phyloP scores from a whole-genome alignment of 2,888 invertebrate species.

The Thymelicus lineola region DNA sequence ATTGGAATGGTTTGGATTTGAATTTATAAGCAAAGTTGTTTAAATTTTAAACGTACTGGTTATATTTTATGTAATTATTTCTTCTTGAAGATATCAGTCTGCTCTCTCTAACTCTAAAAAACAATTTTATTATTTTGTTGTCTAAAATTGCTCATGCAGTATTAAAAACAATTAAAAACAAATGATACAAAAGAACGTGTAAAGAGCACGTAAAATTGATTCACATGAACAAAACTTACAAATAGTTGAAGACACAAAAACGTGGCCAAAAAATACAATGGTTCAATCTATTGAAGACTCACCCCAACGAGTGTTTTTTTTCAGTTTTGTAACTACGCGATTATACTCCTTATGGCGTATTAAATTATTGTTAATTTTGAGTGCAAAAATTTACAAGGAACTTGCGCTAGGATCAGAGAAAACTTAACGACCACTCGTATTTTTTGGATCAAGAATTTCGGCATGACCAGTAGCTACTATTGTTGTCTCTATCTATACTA shows the following conservation, averaged over 20 bases:
- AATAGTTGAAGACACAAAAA: slow-evolving; percentile 37
- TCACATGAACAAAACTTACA: slow-evolving; percentile 33
- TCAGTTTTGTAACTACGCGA: slow-evolving; percentile 1
- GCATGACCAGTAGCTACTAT: slow-evolving; percentile 21
- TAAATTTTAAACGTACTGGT: too few species aligned
- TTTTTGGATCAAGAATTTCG: slow-evolving; percentile 2
- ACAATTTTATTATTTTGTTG: too few species aligned
- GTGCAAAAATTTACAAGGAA: neutral
- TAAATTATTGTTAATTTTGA: neutral
- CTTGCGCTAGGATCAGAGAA: neutral
- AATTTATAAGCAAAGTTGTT: neutral
- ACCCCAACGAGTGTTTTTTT: slow-evolving; percentile 33
- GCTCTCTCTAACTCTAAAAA: too few species aligned
- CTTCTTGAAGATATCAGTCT: too few species aligned
- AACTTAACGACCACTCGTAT: neutral
- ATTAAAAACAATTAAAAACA: slow-evolving; percentile 24
- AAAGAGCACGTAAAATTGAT: slow-evolving; percentile 35
- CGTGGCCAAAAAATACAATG: slow-evolving; percentile 33
- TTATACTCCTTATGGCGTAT: neutral
- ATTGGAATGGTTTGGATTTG: neutral
- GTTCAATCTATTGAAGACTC: slow-evolving; percentile 30
- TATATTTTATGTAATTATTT: too few species aligned
- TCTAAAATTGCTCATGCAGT: slow-evolving; percentile 9
- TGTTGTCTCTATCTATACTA: neutral
- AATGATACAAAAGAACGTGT: slow-evolving; percentile 13